phyloP scores from a whole-genome alignment of 2,888 invertebrate species.

The Tetragonisca angustula region DNA sequence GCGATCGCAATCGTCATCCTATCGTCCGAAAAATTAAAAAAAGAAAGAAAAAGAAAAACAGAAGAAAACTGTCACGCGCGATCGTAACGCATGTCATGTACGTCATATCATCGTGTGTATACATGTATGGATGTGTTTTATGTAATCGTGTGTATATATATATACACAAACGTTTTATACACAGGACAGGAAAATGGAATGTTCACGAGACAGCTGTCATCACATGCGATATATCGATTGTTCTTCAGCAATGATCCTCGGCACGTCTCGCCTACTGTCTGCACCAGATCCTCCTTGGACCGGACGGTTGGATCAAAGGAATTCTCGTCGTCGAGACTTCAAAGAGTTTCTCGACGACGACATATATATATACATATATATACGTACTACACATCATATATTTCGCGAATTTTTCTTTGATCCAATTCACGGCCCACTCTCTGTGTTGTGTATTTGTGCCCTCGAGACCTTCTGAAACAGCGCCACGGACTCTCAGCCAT shows the following conservation, averaged over 20 bases:
- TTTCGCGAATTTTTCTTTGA: conserved; percentile 52
- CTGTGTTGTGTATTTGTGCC: conserved; percentile 71
- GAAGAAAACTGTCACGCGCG: conserved; percentile 44
- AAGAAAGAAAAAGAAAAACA: neutral
- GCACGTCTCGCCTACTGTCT: conserved; percentile 78
- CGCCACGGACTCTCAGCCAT: neutral
- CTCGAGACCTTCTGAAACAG: conserved; percentile 40
- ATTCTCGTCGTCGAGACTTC: neutral
- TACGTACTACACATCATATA: neutral
- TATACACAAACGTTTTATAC: conserved; percentile 61
- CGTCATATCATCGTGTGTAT: conserved; percentile 24
- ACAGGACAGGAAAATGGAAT: conserved; percentile 73
- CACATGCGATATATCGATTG: conserved; percentile 71
- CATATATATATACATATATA: neutral
- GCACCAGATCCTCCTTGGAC: conserved; percentile 71
- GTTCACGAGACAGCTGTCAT: conserved; percentile 74
- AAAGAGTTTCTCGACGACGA: neutral
- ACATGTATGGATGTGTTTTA: conserved; percentile 18
- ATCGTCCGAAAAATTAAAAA: neutral
- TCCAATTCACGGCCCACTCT: conserved; percentile 59
- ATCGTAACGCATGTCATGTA: conserved; percentile 49
- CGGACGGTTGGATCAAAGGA: conserved; percentile 65
- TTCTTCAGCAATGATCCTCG: conserved; percentile 75
- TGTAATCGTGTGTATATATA: conserved; percentile 9
- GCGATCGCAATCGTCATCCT: conserved; percentile 24